Percentiles rank a stretch among this genome's conserved stretches.
phyloP scores from a whole-genome alignment of 1,140 invertebrate species.

The Pseudachorutes palmiensis region DNA sequence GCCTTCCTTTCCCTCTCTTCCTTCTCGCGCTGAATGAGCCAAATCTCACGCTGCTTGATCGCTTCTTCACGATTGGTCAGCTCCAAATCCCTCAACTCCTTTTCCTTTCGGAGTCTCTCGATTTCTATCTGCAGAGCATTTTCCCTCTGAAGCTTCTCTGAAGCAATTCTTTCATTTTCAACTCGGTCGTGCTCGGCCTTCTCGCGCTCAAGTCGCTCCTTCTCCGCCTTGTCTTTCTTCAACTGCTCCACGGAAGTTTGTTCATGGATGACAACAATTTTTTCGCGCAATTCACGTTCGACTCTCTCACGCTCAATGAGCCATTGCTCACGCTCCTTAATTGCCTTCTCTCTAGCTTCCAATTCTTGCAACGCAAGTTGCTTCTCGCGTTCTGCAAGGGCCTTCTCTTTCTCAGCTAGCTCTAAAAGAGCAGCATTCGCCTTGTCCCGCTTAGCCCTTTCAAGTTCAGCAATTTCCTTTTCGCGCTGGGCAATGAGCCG shows the following conservation, averaged over 20 bases:
- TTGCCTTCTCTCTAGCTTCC: neutral
- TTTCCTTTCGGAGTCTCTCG: neutral
- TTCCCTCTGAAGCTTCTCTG: neutral
- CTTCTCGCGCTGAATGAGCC: neutral
- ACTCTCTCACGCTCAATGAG: neutral
- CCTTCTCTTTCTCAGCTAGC: neutral
- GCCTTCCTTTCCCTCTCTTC: neutral
- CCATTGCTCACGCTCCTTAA: neutral
- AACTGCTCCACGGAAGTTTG: neutral
- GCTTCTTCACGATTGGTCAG: neutral
- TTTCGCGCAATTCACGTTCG: neutral
- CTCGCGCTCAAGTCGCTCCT: neutral
- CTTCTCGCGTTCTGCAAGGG: neutral
- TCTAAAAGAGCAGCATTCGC: too few relatives aligned
- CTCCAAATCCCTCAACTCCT: neutral
- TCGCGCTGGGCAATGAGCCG: neutral
- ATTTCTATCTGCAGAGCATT: neutral
- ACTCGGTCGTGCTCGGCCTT: neutral
- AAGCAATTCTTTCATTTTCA: neutral
- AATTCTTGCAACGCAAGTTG: neutral
- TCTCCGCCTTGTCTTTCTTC: neutral
- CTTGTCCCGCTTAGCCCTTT: neutral
- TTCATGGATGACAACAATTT: neutral
- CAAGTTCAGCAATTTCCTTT: neutral
- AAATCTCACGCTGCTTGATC: neutral